A percentile compares a stretch with the other conserved stretches of the same genome.
Conservation (phyloP, 2,797 vertebrate species). For the Urocyon cinereoargenteus region DNA sequence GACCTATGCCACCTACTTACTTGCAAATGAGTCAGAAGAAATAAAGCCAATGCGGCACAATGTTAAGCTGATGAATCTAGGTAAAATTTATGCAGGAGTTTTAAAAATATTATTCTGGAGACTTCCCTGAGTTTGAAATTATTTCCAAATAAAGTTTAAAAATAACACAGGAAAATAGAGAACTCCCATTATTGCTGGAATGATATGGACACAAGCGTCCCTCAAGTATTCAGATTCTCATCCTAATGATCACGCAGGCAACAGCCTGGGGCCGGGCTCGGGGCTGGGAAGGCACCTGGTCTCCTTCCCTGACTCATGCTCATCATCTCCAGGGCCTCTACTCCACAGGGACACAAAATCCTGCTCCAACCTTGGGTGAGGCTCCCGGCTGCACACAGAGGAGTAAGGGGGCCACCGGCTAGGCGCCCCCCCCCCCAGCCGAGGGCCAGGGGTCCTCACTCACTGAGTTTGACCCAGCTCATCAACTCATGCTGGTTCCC, state of each 20-base stretch:
- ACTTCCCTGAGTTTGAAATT: constrained; percentile 50
- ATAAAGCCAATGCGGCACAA: background rate
- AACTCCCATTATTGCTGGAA: background rate
- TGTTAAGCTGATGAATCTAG: background rate
- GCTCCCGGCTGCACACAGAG: background rate
- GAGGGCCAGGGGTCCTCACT: background rate
- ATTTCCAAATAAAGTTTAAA: constrained; percentile 58
- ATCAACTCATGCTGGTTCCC: background rate
- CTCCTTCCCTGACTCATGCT: background rate
- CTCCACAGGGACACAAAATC: background rate
- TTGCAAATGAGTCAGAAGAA: background rate
- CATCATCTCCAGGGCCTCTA: background rate
- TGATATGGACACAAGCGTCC: too few relatives aligned
- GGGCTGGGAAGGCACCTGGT: background rate
- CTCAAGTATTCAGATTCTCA: background rate
- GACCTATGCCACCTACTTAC: background rate
- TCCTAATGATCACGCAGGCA: background rate
- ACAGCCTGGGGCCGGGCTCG: background rate
- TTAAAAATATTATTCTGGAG: background rate
- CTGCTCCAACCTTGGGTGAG: background rate
- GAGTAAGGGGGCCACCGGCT: background rate
- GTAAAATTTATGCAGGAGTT: background rate
- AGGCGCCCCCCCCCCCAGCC: background rate
- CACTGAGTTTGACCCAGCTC: background rate
- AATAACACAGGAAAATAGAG: background rate